Conservation (phyloP, 2,113 vertebrate species). For the Triplophysa dalaica region DNA sequence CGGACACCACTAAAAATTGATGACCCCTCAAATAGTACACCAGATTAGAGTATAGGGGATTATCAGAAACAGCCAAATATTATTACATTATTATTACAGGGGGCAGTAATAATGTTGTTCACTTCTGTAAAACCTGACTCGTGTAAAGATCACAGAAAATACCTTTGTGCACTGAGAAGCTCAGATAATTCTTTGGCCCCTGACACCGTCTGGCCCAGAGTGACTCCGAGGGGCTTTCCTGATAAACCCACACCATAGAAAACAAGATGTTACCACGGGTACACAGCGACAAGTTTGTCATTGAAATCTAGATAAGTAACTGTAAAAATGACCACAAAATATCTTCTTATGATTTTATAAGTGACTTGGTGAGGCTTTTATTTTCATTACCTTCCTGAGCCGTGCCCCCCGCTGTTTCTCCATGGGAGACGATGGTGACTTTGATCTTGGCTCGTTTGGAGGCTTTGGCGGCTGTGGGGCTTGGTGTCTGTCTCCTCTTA, state of each 20-base stretch:
- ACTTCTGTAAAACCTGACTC: not conserved
- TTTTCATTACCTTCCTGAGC: slow-evolving; percentile 80
- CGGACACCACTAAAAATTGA: no score
- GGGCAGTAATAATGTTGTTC: not conserved
- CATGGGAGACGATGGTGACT: slow-evolving; percentile 92
- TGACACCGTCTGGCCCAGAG: slow-evolving; percentile 76
- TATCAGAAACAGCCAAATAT: no score
- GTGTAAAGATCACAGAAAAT: not conserved
- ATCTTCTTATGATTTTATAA: not conserved
- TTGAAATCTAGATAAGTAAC: no score
- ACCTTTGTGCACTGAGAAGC: slow-evolving; percentile 85
- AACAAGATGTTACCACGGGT: slow-evolving; percentile 5
- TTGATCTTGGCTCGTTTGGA: slow-evolving; percentile 96
- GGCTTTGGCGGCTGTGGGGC: slow-evolving; percentile 81
- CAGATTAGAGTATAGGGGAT: no score
- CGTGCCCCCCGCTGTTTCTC: slow-evolving; percentile 75
- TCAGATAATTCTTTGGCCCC: slow-evolving; percentile 85
- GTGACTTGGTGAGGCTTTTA: not conserved
- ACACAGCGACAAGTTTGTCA: not conserved
- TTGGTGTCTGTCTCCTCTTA: slow-evolving; percentile 86
- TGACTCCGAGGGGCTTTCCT: slow-evolving; percentile 80
- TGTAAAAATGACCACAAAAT: not conserved
- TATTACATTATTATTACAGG: no score
- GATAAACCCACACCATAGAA: slow-evolving; percentile 64
- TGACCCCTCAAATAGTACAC: no score